Base-by-base conservation (phyloP, 1,140 invertebrate species). In the Sycobia sp. region DNA sequence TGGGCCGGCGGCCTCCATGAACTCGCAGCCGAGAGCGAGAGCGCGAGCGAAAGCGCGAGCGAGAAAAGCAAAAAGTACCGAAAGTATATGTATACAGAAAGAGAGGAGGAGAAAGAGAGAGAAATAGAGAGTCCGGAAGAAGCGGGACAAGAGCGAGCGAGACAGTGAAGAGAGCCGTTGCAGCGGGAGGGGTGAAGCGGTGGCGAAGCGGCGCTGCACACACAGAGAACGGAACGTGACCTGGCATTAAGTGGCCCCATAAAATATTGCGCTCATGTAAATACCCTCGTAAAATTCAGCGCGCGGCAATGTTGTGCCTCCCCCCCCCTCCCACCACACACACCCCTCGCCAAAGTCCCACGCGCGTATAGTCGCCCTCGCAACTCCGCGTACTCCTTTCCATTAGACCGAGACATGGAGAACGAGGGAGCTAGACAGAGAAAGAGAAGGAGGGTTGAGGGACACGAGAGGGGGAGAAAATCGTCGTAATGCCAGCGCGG, bases 211-310 rank as follows among this genome's bases (percentile, higher is more conserved):
- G 3, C 10, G 51, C 51, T 55, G 59, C 63, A 62, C 44, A 62
- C 65, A n/a, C n/a, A n/a, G n/a, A 65, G 69, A 61, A 73, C 66
- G 62, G 67, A 75, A 79, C 77, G 77, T 79, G 77, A 77, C 73
- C 73, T 67, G 66, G 77, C 76, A 79, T 79, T 78, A 78, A 79
- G 77, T 78, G 73, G 67, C 65, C 36, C 72, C 68, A 73, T 79
- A 77, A 79, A 79, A 76, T 78, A 77, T 76, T 73, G 71, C 70
- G 67, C 73, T 67, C 71, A 73, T 77, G 76, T 77, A 78, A 78
- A 78, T 78, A 77, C 70, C 69, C 67, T 77, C 75, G 73, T 79
- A 76, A 79, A 79, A 75, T 76, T 73, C 68, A 69, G 53, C 68
- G 53, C 60, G 68, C 39, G 32, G 38, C 67, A 73, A 69, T 73